Base-by-base conservation (phyloP, 2,113 vertebrate species). In the Indicator indicator region DNA sequence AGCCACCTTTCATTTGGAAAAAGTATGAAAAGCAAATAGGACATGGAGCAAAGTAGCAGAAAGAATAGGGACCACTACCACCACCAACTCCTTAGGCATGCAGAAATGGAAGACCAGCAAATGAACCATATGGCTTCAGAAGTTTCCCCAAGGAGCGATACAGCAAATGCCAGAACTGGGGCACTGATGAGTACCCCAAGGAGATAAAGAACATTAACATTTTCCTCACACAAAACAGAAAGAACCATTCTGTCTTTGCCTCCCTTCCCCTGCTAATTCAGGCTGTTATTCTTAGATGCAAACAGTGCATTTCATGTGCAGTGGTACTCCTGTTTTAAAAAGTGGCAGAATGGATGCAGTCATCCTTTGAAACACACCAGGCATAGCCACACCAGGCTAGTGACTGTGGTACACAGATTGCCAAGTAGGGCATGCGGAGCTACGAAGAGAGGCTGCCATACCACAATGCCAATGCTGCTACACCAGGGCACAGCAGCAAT, bases 401-500 rank as follows among this genome's bases (percentile, higher is more conserved):
- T 0, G 5, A 12, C 59, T 2, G 0, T 11, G 52, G 50, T 1
- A 11, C 9, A 2, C 17, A 24, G 38, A 16, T 56, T 68, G 18
- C 59, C n/a, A 36, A 23, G 33, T 0, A 0, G 13, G 32, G 4
- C 18, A 36, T 0, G 2, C 1, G 6, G 72, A 56, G 38, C 16
- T 28, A 17, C 21, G 20, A 72, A 3, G 23, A 20, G 72, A 48
- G 33, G 21, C 56, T 63, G 42, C 14, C 0, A 1, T 24, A 30
- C 32, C 30, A 9, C 28, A 0, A 0, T 2, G 13, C 18, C 2
- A 2, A 4, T 13, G 40, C 38, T 27, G 38, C 88, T 46, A 17
- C 9, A 3, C 6, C 2, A 20, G 50, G 71, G 23, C 0, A 0
- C 3, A 27, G 32, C 50, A 80, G 20, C 81, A 33, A 0, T 52